Base-by-base conservation (phyloP, 35 echinoderm and acorn worm species). In the Diadema setosum region DNA sequence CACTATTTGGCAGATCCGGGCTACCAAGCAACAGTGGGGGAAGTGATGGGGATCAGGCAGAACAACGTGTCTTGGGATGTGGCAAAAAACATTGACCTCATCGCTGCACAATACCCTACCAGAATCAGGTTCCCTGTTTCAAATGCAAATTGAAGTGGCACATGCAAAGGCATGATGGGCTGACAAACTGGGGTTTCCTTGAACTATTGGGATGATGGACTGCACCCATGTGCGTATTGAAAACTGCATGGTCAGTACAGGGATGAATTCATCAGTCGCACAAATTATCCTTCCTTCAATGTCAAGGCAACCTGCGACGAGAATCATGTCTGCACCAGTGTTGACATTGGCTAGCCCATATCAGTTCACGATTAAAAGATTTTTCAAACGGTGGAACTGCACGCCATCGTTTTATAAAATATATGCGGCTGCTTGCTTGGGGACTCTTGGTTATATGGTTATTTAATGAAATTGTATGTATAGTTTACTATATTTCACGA, bases 151-250 rank as follows among this genome's bases (percentile, higher is more conserved):
- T n/a, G 9, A 8, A 12, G 12, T 12, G 12, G 16, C 64, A 52
- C 48, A 52, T 11, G 64, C 64, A 16, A 70, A 70, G 64, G 16
- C 12, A n/a, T 27, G 64, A 70, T 70, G 64, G 64, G 16, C 64
- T n/a, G 64, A 16, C 8, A 70, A 70, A 70, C 29, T 70, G 64
- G 64, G 64, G 29, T 70, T 70, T 26, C 64, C 64, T 26, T n/a
- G 7, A 8, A 70, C 64, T 26, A 16, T 70, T 12, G 64, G 64
- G 29, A 27, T 27, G 64, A 70, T 70, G 7, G 64, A 70, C 64
- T 70, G 64, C 64, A 70, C 64, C 64, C 64, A 70, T 70, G 64
- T 70, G 29, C 64, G 64, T 6, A 70, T 70, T 70, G 64, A 70
- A 70, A 70, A 70, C 64, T 27, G 29, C 48, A 52, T 11, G 64